Base-by-base conservation (phyloP, 1,140 invertebrate species). In the Tetramorium parvispinum region DNA sequence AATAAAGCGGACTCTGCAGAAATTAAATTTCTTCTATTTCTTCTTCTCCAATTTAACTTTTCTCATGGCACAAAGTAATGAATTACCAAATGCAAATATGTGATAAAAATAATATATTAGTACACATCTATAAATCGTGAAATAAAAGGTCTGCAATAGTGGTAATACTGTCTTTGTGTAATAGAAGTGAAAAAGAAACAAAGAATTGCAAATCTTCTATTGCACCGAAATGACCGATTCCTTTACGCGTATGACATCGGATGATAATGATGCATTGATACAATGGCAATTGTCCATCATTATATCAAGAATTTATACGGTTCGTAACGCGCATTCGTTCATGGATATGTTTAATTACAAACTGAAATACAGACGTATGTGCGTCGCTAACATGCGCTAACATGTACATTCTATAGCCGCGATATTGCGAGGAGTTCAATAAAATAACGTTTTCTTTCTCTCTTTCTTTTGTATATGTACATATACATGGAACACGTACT, bases 401-500 rank as follows among this genome's bases (percentile, higher is more conserved):
- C 4, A 73, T 21, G 51, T 43, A 65, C 18, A 68, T 40, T 87
- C 79, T 46, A 88, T 88, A 61, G 32, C 32, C 51, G 81, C 87
- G 88, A 85, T 88, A 85, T 57, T 65, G 71, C 59, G 87, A 87
- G 18, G 61, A 89, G 13, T 87, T 32, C 68, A 73, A 27, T 6
- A 75, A 71, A 46, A 87, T 55, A 85, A 43, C 18, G 13, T 59
- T 78, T 16, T 13, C 16, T 73, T 53, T 61, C 53, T 27, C 24
- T 40, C 27, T 59, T 24, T 37, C 32, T n/a, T 49, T 16, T 24
- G 32, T 32, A 27, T 55, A 85, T 89, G 32, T 91, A 91, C 55
- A 85, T 70, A 59, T 86, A 85, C 75, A 88, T 59, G 87, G 77
- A 90, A 88, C 32, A 77, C 11, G 13, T 76, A 68, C 6, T 85